Percentiles rank a stretch among this genome's conserved stretches.
Evolutionary conservation across 2,113 vertebrate species (phyloP).

Genomic region (Nothoprocta pentlandii): DNA sequence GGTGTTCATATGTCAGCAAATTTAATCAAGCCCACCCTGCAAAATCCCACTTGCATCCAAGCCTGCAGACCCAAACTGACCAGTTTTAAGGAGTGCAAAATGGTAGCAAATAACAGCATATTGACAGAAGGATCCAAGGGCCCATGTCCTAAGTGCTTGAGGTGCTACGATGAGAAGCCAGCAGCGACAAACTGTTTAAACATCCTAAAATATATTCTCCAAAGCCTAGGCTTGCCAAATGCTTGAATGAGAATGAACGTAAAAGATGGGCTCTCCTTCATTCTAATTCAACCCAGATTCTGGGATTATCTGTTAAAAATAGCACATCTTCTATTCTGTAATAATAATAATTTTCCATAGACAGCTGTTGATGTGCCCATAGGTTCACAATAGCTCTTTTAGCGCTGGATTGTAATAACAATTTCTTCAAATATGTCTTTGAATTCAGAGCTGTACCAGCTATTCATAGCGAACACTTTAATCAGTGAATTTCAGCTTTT

Average conservation of each 20-base stretch:
- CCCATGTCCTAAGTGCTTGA: not conserved
- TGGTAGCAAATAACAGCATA: fast-evolving
- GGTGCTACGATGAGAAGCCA: slow-evolving; percentile 31
- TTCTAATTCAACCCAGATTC: slow-evolving; percentile 68
- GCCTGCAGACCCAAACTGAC: not conserved
- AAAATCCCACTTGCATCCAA: not conserved
- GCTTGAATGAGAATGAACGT: slow-evolving; percentile 59
- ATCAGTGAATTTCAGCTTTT: slow-evolving; percentile 68
- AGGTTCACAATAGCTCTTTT: slow-evolving; percentile 68
- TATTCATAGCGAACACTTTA: slow-evolving; percentile 52
- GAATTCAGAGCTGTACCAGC: slow-evolving; percentile 14
- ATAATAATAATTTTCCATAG: slow-evolving; percentile 73
- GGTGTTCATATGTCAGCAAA: not conserved
- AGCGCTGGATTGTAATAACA: slow-evolving; percentile 50
- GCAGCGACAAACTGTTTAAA: slow-evolving; percentile 40
- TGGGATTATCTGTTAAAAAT: slow-evolving; percentile 72
- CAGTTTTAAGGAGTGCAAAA: not conserved
- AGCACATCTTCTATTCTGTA: slow-evolving; percentile 62
- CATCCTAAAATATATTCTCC: slow-evolving; percentile 39
- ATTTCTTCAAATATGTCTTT: slow-evolving; percentile 58
- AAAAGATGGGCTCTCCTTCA: slow-evolving; percentile 59
- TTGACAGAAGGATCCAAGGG: not conserved
- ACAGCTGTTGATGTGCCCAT: slow-evolving; percentile 69
- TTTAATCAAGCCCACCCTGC: not conserved
- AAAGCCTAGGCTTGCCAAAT: slow-evolving; percentile 45